Evolutionary conservation across 2,888 invertebrate species (phyloP).

Genomic region (Hybos culiciformis): DNA sequence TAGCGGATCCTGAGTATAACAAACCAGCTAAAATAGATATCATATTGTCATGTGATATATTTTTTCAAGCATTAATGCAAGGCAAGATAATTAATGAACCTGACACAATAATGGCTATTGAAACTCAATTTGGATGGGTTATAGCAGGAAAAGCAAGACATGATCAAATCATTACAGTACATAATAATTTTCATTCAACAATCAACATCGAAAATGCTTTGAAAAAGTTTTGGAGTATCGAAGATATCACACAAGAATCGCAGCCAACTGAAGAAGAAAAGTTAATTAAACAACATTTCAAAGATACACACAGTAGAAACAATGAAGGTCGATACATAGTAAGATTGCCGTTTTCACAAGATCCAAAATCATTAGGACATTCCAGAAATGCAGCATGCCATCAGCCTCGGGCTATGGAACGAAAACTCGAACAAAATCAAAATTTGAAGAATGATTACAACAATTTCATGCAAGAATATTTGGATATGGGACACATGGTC

Average conservation of each 20-base stretch:
- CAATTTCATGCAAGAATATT: too few relatives aligned
- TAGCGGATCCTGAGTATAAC: neutral
- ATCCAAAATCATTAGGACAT: too few relatives aligned
- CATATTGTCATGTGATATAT: neutral
- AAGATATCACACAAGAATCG: neutral
- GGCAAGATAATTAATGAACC: neutral
- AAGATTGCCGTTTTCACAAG: too few relatives aligned
- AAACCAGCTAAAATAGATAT: neutral
- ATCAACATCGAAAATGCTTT: neutral
- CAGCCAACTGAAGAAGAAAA: neutral
- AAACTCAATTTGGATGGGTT: neutral
- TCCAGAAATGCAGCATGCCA: too few relatives aligned
- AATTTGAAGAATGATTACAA: too few relatives aligned
- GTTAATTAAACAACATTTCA: neutral
- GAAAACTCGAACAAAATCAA: too few relatives aligned
- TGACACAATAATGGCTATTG: neutral
- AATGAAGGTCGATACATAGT: too few relatives aligned
- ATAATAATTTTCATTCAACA: neutral
- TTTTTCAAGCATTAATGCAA: neutral
- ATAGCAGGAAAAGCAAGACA: neutral
- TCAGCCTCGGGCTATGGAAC: too few relatives aligned
- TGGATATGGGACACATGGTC: too few relatives aligned
- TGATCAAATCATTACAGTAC: neutral
- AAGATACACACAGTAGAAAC: neutral
- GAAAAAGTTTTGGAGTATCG: neutral